Percentiles rank a stretch among this genome's conserved stretches.
Evolutionary conservation across 2,888 invertebrate genomes (phyloP).

Genomic region (Heliconius erato): DNA sequence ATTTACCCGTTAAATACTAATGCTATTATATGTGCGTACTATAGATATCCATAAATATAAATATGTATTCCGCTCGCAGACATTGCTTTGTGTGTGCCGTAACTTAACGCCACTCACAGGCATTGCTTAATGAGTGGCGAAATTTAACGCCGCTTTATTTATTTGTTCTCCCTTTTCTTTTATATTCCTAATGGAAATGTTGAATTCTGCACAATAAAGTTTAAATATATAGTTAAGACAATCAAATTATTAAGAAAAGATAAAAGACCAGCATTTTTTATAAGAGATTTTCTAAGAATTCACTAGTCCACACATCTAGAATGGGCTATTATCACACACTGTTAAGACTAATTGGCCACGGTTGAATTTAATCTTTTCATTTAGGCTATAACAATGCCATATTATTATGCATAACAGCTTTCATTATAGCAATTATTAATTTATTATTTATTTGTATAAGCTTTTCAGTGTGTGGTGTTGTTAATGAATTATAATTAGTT

Average conservation of each 20-base stretch:
- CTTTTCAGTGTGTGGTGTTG: neutral
- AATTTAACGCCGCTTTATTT: too few relatives aligned
- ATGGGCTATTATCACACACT: conserved; percentile 17
- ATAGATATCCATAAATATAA: too few relatives aligned
- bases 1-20: too few relatives aligned
- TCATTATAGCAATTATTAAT: neutral
- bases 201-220: too few relatives aligned
- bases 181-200: too few relatives aligned
- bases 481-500: too few relatives aligned
- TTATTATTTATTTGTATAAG: neutral
- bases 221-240: neutral
- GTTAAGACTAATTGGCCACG: conserved; percentile 21
- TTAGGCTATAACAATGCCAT: neutral
- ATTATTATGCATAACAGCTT: neutral
- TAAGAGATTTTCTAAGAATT: neutral
- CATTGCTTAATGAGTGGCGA: too few relatives aligned
- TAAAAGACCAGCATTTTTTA: neutral
- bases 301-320: conserved; percentile 3
- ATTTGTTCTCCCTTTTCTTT: too few relatives aligned
- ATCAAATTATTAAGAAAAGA: neutral
- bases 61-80: too few relatives aligned
- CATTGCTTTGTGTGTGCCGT: too few relatives aligned
- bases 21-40: too few relatives aligned
- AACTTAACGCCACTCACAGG: too few relatives aligned
- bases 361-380: conserved; percentile 20